Conservation (phyloP, 1,140 invertebrate genomes). For the Amyelois transitella region DNA sequence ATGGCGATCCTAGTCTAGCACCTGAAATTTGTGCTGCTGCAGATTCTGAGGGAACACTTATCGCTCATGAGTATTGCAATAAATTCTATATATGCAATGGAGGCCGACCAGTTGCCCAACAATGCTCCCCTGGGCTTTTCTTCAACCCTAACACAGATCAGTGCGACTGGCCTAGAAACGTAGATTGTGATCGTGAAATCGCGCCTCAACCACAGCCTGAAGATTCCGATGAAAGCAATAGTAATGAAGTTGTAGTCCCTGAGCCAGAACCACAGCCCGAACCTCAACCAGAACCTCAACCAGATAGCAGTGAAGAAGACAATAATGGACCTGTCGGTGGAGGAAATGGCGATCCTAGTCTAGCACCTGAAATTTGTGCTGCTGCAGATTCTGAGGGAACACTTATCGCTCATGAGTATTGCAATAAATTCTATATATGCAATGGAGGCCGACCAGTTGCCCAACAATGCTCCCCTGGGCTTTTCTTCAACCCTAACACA, state of each 20-base stretch:
- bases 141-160: constrained; percentile 22
- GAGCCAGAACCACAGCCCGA: not conserved
- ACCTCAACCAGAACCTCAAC: not conserved
- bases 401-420: constrained; percentile 11
- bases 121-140: constrained; percentile 15
- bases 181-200: constrained; percentile 45
- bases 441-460: constrained; percentile 11
- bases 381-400: constrained; percentile 18
- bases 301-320: constrained; percentile 6
- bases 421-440: constrained; percentile 18
- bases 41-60: constrained; percentile 21
- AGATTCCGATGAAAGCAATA: constrained; percentile 1
- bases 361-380: constrained; percentile 22
- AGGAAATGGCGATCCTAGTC: constrained; percentile 24
- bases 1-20: constrained; percentile 15
- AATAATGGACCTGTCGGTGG: not conserved
- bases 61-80: constrained; percentile 41
- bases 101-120: constrained; percentile 15
- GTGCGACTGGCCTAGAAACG: constrained; percentile 65
- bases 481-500: constrained; percentile 15
- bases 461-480: constrained; percentile 1
- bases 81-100: constrained; percentile 34
- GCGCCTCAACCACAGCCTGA: constrained; percentile 3
- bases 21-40: constrained; percentile 24
- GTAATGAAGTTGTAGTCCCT: not conserved